Percentiles rank a stretch among this genome's conserved stretches.
Conservation (phyloP, 2,113 vertebrate species). For the Serinus canaria region DNA sequence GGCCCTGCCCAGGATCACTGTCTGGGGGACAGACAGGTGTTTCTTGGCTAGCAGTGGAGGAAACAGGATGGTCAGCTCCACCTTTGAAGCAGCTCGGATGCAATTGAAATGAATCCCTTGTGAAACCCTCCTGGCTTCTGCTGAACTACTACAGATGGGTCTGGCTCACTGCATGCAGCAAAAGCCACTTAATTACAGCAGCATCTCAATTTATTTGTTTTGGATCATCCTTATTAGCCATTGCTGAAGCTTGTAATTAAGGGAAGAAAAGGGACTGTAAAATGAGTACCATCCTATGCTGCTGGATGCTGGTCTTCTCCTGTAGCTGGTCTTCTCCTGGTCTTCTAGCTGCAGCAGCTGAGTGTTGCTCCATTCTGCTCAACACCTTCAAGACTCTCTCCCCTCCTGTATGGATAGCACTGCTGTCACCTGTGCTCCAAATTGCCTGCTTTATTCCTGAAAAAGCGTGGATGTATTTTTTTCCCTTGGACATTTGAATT, state of each 20-base stretch:
- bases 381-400: neutral
- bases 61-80: neutral
- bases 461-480: neutral
- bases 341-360: neutral
- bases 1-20: neutral
- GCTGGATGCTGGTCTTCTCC: neutral
- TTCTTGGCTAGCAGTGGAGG: neutral
- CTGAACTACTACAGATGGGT: slow-evolving; percentile 16
- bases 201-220: slow-evolving; percentile 55
- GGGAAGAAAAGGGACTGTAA: neutral
- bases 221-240: slow-evolving; percentile 46
- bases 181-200: slow-evolving; percentile 48
- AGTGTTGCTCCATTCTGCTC: neutral
- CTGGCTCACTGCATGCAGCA: neutral
- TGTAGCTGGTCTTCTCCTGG: neutral
- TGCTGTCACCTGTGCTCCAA: neutral
- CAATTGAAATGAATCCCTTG: neutral
- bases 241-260: slow-evolving; percentile 16
- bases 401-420: neutral
- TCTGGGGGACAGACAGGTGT: neutral
- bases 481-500: neutral
- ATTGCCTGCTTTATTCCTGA: neutral
- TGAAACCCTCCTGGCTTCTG: neutral
- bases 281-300: neutral
- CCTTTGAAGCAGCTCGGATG: neutral